Percentiles rank a stretch among this genome's conserved stretches.
phyloP scores from a whole-genome alignment of 2,113 vertebrate genomes.

The Archilochus colubris region DNA sequence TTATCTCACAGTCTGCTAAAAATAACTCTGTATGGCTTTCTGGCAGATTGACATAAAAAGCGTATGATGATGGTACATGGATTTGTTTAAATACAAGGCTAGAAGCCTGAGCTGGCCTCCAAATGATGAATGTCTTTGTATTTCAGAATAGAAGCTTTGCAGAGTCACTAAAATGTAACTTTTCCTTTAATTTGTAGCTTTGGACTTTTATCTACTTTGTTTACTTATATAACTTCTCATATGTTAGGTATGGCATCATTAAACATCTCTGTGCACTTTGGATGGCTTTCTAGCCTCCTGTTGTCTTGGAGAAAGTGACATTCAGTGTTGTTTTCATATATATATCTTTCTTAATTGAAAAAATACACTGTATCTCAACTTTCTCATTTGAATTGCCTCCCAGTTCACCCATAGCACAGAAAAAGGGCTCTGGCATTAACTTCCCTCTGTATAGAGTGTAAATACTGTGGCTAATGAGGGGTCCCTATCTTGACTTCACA shows the following conservation, averaged over 20 bases:
- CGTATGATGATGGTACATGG: constrained; percentile 16
- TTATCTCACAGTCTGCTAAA: constrained; percentile 27
- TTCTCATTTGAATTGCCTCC: not conserved
- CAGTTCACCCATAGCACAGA: not conserved
- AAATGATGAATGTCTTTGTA: constrained; percentile 27
- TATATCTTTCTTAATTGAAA: not conserved
- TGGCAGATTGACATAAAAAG: constrained; percentile 59
- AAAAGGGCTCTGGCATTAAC: not conserved
- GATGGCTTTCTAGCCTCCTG: not conserved
- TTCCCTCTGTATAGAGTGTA: not conserved
- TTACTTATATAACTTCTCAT: not conserved
- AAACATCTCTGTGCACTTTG: not conserved
- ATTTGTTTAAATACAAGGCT: constrained; percentile 57
- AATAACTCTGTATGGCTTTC: constrained; percentile 49
- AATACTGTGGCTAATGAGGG: not conserved
- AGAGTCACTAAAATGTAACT: constrained; percentile 42
- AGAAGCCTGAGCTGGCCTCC: constrained; percentile 29
- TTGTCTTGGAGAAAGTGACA: not conserved
- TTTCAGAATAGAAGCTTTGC: constrained; percentile 32
- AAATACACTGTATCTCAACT: not conserved
- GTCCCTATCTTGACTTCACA: not conserved
- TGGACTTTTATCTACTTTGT: not conserved
- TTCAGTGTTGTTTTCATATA: not conserved
- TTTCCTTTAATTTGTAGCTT: constrained; percentile 26
- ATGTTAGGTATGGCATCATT: not conserved